phyloP scores from a whole-genome alignment of 2,113 vertebrate genomes.

The Clarias gariepinus region DNA sequence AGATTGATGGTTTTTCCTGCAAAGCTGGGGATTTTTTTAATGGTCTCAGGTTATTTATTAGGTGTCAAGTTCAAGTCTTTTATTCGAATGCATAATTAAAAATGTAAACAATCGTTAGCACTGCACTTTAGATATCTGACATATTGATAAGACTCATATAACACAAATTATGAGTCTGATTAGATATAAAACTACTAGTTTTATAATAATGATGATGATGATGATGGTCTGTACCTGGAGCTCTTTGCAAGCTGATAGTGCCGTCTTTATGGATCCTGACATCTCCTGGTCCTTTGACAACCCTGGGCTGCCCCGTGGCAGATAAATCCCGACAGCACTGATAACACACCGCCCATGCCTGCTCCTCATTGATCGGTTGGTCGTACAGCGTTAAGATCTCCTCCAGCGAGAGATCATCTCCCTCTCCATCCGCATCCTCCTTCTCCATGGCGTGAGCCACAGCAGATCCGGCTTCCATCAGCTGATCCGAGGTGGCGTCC shows the following conservation, averaged over 20 bases:
- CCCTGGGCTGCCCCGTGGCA: conserved; percentile 39
- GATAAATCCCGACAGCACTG: conserved; percentile 85
- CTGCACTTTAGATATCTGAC: background rate
- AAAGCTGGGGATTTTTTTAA: background rate
- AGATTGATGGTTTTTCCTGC: background rate
- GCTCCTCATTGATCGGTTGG: conserved; percentile 97
- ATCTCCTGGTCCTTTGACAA: conserved; percentile 71
- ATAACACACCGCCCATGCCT: conserved; percentile 97
- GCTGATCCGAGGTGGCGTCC: conserved; percentile 56
- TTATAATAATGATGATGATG: background rate
- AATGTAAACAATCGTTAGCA: background rate
- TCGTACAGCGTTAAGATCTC: conserved; percentile 87
- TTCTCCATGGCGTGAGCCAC: conserved; percentile 57
- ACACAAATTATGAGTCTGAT: background rate
- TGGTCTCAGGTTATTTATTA: background rate
- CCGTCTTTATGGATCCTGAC: conserved; percentile 85
- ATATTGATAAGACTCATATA: background rate
- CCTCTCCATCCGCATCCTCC: conserved; percentile 54
- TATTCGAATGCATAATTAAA: background rate
- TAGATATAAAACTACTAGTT: background rate
- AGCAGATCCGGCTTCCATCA: conserved; percentile 62
- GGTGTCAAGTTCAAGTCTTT: background rate
- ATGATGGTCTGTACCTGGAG: conserved; percentile 52
- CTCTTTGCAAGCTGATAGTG: conserved; percentile 67
- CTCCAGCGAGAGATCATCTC: conserved; percentile 80